Evolutionary conservation across 2,888 invertebrate species (phyloP), one percentile per base, ranked within the genome.

Genomic region (Ophioninae sp.): DNA sequence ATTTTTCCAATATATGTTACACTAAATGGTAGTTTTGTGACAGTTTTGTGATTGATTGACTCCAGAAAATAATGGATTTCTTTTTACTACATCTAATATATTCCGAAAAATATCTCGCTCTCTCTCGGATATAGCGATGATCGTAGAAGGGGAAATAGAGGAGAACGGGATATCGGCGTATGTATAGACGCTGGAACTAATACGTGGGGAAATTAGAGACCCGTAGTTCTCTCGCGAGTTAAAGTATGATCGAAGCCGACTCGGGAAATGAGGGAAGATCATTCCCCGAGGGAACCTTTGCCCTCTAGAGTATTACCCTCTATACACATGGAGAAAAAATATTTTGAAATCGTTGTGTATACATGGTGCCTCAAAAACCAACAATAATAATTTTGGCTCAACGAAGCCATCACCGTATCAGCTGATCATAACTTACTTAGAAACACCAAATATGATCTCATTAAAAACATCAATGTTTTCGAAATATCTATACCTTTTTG

Each of bases 151-250:
- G 67, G 22, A 39, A 23, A 22, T 22, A 79, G 72, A 17, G n/a
- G 20, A 13, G 78, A 41, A 44, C 67, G 63, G 72, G 68, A 59
- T 76, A 72, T 79, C 39, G 79, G 72, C 75, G 65, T 65, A 51
- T 13, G 17, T 51, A 65, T 37, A 58, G 81, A 84, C 73, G 76
- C 64, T 73, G 81, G 81, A 81, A 84, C 84, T 84, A 84, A 84
- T 84, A 79, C 84, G 81, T 63, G 81, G 64, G 84, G 84, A 81
- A 84, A 84, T 84, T 84, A 84, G 84, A 84, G 84, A 84, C 67
- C 72, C 81, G 80, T 56, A 58, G 68, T 79, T 84, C 76, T 65
- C 65, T 76, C 79, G 58, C 69, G 72, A 72, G 79, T 81, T 72
- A 75, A 73, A 79, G 79, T 73, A 81, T 67, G 79, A 59, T 73